Evolutionary conservation across 2,113 vertebrate species (phyloP).

Genomic region (Ginglymostoma cirratum): DNA sequence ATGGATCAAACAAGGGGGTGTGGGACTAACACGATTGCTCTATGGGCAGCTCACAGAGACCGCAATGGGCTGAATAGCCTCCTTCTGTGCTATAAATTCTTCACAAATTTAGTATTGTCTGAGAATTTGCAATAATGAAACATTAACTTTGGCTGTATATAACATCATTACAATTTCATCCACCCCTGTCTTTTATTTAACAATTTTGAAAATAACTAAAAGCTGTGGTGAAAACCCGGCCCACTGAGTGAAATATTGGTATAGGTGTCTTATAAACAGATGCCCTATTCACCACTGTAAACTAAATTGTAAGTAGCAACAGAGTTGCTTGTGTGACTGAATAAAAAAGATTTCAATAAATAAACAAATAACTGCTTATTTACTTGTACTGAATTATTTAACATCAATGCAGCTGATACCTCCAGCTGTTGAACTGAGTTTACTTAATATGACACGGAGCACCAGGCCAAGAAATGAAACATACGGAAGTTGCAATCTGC

Average conservation of each 20-base stretch:
- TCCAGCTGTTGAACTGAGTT: neutral
- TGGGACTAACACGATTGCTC: neutral
- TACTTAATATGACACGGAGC: neutral
- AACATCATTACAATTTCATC: neutral
- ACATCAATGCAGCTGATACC: neutral
- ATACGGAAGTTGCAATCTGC: neutral
- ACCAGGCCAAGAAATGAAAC: neutral
- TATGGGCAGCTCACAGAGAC: neutral
- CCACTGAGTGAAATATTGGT: neutral
- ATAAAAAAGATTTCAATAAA: neutral
- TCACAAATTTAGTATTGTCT: neutral
- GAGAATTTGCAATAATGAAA: neutral
- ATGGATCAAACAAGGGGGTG: neutral
- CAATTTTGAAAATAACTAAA: neutral
- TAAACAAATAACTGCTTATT: neutral
- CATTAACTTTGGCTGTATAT: neutral
- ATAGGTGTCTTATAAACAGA: neutral
- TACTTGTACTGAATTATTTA: conserved; percentile 19
- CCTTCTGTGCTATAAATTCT: neutral
- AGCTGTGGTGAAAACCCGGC: no score
- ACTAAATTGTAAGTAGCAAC: neutral
- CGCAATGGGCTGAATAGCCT: neutral
- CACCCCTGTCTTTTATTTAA: neutral
- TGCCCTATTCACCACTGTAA: neutral
- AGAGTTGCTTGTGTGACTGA: neutral